Conservation (phyloP, 2,113 vertebrate genomes). For the Scartelaos histophorus region DNA sequence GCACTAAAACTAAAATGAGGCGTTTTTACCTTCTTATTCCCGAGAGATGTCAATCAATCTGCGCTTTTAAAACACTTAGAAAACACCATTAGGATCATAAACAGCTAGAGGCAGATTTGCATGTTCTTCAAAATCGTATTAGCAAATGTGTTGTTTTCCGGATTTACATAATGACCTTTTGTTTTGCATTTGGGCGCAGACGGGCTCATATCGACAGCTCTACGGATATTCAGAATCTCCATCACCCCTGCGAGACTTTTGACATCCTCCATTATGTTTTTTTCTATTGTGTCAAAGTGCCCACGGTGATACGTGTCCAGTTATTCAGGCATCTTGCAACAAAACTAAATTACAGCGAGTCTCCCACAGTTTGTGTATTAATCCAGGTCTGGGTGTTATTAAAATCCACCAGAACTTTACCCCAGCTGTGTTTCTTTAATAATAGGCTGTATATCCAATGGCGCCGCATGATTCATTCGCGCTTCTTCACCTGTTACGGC, state of each 20-base stretch:
- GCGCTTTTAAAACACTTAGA: not conserved
- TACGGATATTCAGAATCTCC: not conserved
- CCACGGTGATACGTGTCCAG: not conserved
- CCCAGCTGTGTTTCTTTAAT: too few species aligned
- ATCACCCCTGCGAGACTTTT: not conserved
- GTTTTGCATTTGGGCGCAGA: not conserved
- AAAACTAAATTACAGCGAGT: not conserved
- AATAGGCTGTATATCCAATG: not conserved
- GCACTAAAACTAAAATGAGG: too few species aligned
- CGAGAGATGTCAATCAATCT: not conserved
- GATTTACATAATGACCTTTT: slow-evolving; percentile 9
- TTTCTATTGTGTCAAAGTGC: not conserved
- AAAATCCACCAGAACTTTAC: too few species aligned
- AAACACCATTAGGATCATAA: not conserved
- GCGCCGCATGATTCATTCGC: too few species aligned
- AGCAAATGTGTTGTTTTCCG: not conserved
- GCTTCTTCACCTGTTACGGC: too few species aligned
- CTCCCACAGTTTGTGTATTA: not conserved
- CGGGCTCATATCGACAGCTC: not conserved
- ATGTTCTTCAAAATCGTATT: not conserved
- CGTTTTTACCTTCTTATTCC: not conserved
- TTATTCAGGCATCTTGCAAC: not conserved
- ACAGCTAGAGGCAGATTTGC: not conserved
- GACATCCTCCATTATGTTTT: not conserved
- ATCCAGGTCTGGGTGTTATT: not conserved